phyloP scores from a whole-genome alignment of 2,797 vertebrate genomes.

The Sylvilagus floridanus region DNA sequence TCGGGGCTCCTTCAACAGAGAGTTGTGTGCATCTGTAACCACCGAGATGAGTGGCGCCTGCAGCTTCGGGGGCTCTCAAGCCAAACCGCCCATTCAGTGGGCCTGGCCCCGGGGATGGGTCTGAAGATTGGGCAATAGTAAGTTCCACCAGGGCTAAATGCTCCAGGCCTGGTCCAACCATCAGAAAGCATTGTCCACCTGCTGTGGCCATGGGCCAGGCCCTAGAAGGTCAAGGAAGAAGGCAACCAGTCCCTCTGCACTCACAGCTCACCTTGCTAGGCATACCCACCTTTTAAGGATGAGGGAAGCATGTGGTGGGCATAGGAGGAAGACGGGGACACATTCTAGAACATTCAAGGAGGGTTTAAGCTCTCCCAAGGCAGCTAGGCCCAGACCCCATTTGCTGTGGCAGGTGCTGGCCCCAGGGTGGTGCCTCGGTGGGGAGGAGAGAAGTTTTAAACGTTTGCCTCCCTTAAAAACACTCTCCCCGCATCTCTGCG shows the following conservation, averaged over 20 bases:
- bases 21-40: neutral
- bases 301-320: neutral
- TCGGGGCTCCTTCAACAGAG: neutral
- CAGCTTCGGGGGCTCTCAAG: neutral
- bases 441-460: neutral
- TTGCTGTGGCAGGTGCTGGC: neutral
- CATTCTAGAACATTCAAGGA: constrained; percentile 18
- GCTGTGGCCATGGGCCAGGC: too few species aligned
- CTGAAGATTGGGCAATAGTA: neutral
- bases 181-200: rapidly evolving
- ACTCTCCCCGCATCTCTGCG: constrained; percentile 12
- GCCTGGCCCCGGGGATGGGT: neutral
- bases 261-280: neutral
- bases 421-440: neutral
- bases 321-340: neutral
- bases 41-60: neutral
- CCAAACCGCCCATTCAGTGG: neutral
- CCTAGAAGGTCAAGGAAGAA: neutral
- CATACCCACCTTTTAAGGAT: neutral
- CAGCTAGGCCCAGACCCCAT: neutral
- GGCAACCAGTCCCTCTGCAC: neutral
- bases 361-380: neutral
- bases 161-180: neutral
- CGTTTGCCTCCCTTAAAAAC: constrained; percentile 29
- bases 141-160: neutral